Conservation (phyloP, 2,113 vertebrate species). For the Pycnonotus jocosus region DNA sequence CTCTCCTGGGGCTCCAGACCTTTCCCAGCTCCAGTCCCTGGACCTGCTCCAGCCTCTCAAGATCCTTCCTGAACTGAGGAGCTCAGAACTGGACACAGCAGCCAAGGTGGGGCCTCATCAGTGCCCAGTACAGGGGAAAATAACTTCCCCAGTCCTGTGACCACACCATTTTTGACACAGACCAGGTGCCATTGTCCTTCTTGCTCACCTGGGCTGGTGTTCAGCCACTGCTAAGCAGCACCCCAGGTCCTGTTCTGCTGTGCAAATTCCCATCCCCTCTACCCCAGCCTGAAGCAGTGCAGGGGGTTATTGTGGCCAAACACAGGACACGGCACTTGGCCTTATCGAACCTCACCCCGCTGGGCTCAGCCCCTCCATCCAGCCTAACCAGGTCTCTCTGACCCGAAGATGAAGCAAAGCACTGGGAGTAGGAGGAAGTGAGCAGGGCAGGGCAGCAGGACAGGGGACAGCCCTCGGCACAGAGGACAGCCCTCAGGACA, state of each 20-base stretch:
- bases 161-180: fast-evolving
- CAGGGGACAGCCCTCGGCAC: too few relatives aligned
- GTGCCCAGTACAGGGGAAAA: fast-evolving
- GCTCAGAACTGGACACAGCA: background rate
- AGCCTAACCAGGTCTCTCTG: background rate
- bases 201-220: background rate
- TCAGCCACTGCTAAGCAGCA: background rate
- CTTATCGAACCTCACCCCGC: fast-evolving
- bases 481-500: background rate
- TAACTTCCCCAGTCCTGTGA: fast-evolving
- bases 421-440: background rate
- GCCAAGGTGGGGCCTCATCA: fast-evolving
- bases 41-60: fast-evolving
- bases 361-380: background rate
- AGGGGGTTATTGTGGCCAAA: fast-evolving
- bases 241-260: background rate
- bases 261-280: background rate
- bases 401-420: fast-evolving
- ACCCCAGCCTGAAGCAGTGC: background rate
- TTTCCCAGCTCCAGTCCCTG: background rate
- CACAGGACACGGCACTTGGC: fast-evolving
- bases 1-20: fast-evolving
- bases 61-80: fast-evolving
- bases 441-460: fast-evolving
- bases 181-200: fast-evolving